Conservation (phyloP, 1,140 invertebrate species). For the Achroia grisella region DNA sequence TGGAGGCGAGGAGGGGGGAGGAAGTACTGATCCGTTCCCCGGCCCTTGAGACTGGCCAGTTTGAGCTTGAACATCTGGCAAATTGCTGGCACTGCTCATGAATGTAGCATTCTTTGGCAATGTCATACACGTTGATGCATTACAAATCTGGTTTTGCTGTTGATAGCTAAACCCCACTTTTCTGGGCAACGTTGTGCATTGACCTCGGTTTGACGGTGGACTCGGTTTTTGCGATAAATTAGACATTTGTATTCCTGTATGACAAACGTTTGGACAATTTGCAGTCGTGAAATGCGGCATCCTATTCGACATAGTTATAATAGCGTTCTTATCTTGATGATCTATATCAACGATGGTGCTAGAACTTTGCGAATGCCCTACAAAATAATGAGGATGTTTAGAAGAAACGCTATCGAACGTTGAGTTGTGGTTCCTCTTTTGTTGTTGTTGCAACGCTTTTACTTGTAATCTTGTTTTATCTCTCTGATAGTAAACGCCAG, state of each 20-base stretch:
- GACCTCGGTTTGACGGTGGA: constrained; percentile 74
- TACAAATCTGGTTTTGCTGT: constrained; percentile 64
- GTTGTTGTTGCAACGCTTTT: constrained; percentile 82
- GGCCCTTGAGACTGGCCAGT: constrained; percentile 55
- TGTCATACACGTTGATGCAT: constrained; percentile 74
- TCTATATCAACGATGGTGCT: constrained; percentile 88
- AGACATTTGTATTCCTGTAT: constrained; percentile 75
- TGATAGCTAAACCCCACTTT: constrained; percentile 75
- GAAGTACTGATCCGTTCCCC: constrained; percentile 53
- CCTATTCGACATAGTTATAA: constrained; percentile 77
- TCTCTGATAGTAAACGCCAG: constrained; percentile 89
- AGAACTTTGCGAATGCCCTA: constrained; percentile 79
- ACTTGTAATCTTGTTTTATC: constrained; percentile 88
- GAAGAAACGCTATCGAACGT: constrained; percentile 79
- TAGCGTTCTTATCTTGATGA: constrained; percentile 80
- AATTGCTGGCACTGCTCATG: constrained; percentile 72
- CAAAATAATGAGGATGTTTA: constrained; percentile 80
- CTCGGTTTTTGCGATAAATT: constrained; percentile 75
- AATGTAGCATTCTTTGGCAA: constrained; percentile 75
- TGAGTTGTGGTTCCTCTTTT: constrained; percentile 81
- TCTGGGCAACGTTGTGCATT: constrained; percentile 79
- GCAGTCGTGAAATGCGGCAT: constrained; percentile 65
- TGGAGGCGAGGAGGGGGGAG: constrained; percentile 50
- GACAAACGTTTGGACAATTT: constrained; percentile 74
- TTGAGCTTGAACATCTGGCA: constrained; percentile 72